Evolutionary conservation across 1,140 invertebrate genomes (phyloP).

Genomic region (Mya arenaria): DNA sequence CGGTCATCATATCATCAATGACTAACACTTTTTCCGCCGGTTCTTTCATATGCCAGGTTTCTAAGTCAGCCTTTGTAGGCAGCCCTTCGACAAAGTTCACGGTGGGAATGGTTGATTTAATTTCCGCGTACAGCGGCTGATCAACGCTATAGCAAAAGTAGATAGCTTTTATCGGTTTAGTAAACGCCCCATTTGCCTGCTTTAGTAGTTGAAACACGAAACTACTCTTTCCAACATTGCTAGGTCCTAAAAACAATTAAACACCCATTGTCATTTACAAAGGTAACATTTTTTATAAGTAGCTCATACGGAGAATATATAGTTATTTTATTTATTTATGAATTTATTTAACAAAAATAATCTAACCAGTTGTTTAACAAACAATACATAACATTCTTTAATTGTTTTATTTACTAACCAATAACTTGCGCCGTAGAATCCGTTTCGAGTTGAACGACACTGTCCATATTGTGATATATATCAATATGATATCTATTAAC

Average conservation of each 20-base stretch:
- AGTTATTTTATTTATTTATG: neutral
- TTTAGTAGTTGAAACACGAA: constrained; percentile 43
- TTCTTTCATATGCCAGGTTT: constrained; percentile 32
- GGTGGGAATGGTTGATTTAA: constrained; percentile 8
- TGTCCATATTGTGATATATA: constrained; percentile 29
- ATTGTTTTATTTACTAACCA: neutral
- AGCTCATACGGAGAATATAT: no score
- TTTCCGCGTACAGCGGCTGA: constrained; percentile 25
- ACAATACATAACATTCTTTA: neutral
- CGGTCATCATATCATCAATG: constrained; percentile 20
- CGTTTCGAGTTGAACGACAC: constrained; percentile 24
- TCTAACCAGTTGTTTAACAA: neutral
- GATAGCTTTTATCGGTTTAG: constrained; percentile 33
- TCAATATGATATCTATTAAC: no score
- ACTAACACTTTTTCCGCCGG: constrained; percentile 27
- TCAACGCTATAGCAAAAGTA: constrained; percentile 40
- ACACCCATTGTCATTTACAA: no score
- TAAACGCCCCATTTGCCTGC: constrained; percentile 15
- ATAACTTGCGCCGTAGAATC: constrained; percentile 34
- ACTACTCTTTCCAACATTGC: constrained; percentile 27
- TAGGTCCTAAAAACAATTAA: constrained; percentile 14
- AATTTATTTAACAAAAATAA: neutral
- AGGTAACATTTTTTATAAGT: neutral
- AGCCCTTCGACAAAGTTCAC: constrained; percentile 33
- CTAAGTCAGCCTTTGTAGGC: constrained; percentile 25